Base-by-base conservation (phyloP, 2,888 invertebrate genomes). In the Eristalinus sepulchralis region DNA sequence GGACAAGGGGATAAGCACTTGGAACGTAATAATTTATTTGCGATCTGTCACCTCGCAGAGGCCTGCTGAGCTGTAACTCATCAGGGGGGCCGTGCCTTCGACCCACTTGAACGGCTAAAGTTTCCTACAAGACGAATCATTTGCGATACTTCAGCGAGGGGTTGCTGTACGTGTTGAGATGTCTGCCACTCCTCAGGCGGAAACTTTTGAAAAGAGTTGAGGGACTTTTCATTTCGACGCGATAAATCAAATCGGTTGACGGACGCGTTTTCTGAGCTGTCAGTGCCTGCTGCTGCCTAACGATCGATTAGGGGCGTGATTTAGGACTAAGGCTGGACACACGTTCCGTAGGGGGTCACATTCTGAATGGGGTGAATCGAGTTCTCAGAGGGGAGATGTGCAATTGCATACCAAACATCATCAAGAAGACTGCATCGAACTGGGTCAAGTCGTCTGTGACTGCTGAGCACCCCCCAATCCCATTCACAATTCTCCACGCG, bases 11-110 rank as follows among this genome's bases (percentile, higher is more conserved):
- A 20, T 2, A 31, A 20, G 20, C 36, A 10, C 47, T 59, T 60
- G 27, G 47, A 9, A 47, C 1, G 20, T 11, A 73, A 73, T 80
- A 80, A 80, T 67, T 80, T 62, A 80, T 80, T 73, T 80, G 53
- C 17, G n/a, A 55, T 66, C 33, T 20, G 59, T 80, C 71, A 71
- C 71, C 79, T 72, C 24, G 13, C 59, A 47, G 47, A 24, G 17
- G 31, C 72, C 47, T 66, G 71, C 39, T 10, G 80, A 67, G 60
- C 67, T 67, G 39, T 39, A n/a, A 39, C 39, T n/a, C 39, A 39
- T 13, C 39, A 39, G 13, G 39, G 39, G 8, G 17, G 47, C 17
- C 17, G 47, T 47, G 6, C 8, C n/a, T 39, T 9, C 27, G 22
- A 64, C 64, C 57, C 13, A 2, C 6, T 10, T 27, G 27, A n/a